phyloP scores from a whole-genome alignment of 2,888 invertebrate genomes.

The Cryptophagus acutangulus region DNA sequence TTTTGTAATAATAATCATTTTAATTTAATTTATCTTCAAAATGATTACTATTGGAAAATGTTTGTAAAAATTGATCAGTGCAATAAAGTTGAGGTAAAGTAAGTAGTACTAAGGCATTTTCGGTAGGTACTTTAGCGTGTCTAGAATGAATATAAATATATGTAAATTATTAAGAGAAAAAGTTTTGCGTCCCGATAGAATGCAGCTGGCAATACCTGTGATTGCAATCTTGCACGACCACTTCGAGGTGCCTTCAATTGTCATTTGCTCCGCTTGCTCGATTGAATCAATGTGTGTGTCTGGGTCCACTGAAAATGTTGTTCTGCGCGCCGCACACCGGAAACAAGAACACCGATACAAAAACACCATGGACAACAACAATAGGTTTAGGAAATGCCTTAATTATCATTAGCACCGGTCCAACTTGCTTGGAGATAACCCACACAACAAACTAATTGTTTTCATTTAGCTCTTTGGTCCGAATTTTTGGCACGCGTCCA shows the following conservation, averaged over 20 bases:
- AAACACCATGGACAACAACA: conserved; percentile 5
- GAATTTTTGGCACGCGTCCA: no score
- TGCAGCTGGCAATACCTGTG: conserved; percentile 75
- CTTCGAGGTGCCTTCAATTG: conserved; percentile 98
- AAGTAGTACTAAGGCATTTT: conserved; percentile 30
- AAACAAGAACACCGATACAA: conserved; percentile 41
- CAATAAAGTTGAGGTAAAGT: conserved; percentile 21
- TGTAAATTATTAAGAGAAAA: conserved; percentile 8
- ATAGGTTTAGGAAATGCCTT: no score
- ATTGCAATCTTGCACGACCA: conserved; percentile 99
- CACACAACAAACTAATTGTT: no score
- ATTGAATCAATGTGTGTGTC: conserved; percentile 97
- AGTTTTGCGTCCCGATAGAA: conserved; percentile 41
- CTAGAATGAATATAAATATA: conserved; percentile 14
- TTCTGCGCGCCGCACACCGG: conserved; percentile 62
- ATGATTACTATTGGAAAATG: conserved; percentile 11
- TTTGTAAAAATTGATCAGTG: conserved; percentile 15
- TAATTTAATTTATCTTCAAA: no score
- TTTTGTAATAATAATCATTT: no score
- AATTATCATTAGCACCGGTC: no score
- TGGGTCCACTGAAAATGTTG: conserved; percentile 95
- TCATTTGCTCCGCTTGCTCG: conserved; percentile 95
- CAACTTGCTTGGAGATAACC: no score
- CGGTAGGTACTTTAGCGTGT: conserved; percentile 41
- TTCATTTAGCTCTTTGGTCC: no score